These are phyloP conservation scores for Crossaster papposus DNA, from an alignment of 53 echinoderm and acorn worm genomes.

Conservation along the genomic window DNA sequence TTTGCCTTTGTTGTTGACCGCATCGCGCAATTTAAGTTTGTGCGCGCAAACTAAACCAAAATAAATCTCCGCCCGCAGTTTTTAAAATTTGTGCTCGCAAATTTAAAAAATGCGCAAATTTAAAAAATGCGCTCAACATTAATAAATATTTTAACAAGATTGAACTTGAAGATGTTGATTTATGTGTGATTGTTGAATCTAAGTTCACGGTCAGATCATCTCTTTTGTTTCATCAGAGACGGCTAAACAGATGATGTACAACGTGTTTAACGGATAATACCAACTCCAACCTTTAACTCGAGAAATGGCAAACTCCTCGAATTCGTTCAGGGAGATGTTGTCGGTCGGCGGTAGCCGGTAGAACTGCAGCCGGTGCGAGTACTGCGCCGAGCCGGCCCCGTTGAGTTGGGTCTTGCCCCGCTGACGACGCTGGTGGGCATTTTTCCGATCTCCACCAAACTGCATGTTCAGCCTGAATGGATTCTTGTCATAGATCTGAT, in stretches of 20 bases:
- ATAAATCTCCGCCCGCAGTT: no score
- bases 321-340: conserved; percentile 91
- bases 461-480: conserved; percentile 28
- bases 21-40: no score
- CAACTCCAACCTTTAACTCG: conserved; percentile 81
- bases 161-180: no score
- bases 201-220: no score
- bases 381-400: conserved; percentile 1
- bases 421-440: conserved; percentile 40
- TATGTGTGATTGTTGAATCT: no score
- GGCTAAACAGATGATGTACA: neutral
- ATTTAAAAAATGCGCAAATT: no score
- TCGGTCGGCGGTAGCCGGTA: conserved; percentile 88
- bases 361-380: conserved; percentile 83
- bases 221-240: no score
- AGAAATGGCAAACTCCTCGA: conserved; percentile 90
- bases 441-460: conserved; percentile 56
- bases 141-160: no score
- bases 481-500: neutral
- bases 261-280: neutral
- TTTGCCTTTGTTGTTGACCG: no score
- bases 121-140: no score
- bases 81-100: no score
- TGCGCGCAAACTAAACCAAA: no score
- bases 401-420: conserved; percentile 7